Evolutionary conservation across 2,888 invertebrate genomes (phyloP), one percentile per base, ranked within the genome.

Genomic region (Morinoia aosen): DNA sequence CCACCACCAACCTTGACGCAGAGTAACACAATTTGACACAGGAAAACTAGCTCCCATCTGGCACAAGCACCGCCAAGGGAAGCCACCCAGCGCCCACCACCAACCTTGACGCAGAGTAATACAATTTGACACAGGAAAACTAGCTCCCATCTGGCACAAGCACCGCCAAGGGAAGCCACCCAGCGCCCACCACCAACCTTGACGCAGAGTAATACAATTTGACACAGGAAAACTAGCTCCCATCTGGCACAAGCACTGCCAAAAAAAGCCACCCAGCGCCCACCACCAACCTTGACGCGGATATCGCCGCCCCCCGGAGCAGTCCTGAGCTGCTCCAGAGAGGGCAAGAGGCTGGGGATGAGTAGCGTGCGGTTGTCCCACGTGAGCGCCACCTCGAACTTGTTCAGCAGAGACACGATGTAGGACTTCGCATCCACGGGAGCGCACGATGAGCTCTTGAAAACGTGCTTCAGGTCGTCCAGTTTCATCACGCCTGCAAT

Each of bases 351-450:
- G 0, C 99, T 99, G 16, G 99, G 99, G 96, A 99, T 98, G 96
- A 99, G 97, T 3, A 99, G 97, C 39, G 99, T 98, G 56, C 99
- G 97, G 39, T 98, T 98, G 97, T 99, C 99, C 99, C 99, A 99
- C 57, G 99, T 99, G 95, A 99, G 97, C 0, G 99, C 99, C 95
- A 99, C 98, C 97, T 99, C 99, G 97, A 99, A 99, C 97, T 99
- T 99, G 97, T 99, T 99, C 95, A 99, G 97, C 91, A 99, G 97
- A 97, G 98, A 98, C 10, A 99, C 98, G 95, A 99, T 99, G 97
- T 99, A 99, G 95, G 98, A 98, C 97, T 98, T 98, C 0, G 98
- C 98, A 97, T 98, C 98, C 19, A 98, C 97, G 0, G 98, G 98
- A 11, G 98, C 98, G 96, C 98, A 98, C 1, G 98, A 98, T 0